Percentiles rank a stretch among this genome's conserved stretches.
phyloP scores from a whole-genome alignment of 2,888 invertebrate species.

The Macrostomum cliftonense region DNA sequence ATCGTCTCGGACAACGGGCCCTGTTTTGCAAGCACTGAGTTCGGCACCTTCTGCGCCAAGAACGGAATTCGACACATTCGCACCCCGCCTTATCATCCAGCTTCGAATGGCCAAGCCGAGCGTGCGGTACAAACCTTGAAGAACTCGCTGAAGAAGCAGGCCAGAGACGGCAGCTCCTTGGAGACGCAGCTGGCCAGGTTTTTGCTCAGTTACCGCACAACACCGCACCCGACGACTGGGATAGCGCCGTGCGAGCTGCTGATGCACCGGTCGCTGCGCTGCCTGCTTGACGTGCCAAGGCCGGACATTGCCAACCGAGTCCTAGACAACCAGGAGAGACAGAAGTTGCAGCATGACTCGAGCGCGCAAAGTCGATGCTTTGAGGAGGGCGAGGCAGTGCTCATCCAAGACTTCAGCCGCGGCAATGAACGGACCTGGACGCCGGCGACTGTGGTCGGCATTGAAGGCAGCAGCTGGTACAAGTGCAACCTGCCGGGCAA shows the following conservation, averaged over 20 bases:
- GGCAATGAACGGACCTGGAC: too few species aligned
- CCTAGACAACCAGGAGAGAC: too few species aligned
- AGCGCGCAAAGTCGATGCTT: too few species aligned
- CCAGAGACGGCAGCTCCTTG: background rate
- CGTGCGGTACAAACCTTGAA: background rate
- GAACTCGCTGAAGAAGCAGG: background rate
- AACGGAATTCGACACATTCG: background rate
- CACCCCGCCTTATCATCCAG: background rate
- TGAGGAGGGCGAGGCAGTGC: too few species aligned
- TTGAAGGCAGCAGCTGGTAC: too few species aligned
- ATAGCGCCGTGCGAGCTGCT: background rate
- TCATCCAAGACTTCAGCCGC: too few species aligned
- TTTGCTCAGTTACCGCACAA: background rate
- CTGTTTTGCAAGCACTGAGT: background rate
- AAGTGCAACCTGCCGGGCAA: too few species aligned
- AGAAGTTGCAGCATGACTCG: too few species aligned
- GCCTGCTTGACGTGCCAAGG: too few species aligned
- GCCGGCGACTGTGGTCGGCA: too few species aligned
- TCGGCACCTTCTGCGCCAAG: background rate
- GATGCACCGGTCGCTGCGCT: background rate
- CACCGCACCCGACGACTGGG: background rate
- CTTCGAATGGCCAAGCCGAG: background rate
- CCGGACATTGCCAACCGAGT: too few species aligned
- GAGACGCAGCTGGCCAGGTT: background rate
- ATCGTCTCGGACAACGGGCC: background rate